Percentiles rank a stretch among this genome's conserved stretches.
Evolutionary conservation across 2,113 vertebrate genomes (phyloP).

Genomic region (Aldabrachelys gigantea): DNA sequence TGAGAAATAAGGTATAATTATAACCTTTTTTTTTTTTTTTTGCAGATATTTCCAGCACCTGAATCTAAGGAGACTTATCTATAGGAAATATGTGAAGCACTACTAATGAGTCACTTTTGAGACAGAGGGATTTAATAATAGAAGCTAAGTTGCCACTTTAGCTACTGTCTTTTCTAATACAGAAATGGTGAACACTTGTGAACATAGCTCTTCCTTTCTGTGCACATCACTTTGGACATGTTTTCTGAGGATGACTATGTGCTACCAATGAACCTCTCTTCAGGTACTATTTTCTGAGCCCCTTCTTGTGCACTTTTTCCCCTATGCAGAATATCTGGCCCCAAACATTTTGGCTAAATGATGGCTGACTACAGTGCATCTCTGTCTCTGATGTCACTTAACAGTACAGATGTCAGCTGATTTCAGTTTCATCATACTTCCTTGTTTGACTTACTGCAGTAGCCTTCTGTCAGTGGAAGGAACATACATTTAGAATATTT

Average conservation of each 20-base stretch:
- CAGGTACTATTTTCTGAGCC: neutral
- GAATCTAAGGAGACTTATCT: neutral
- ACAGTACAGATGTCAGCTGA: neutral
- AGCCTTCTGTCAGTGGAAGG: neutral
- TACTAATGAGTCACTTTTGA: neutral
- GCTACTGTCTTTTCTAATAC: neutral
- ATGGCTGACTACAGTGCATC: neutral
- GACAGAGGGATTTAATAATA: neutral
- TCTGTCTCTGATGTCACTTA: neutral
- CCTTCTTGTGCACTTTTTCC: neutral
- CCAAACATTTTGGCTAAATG: neutral
- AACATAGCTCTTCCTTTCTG: neutral
- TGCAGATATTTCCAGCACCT: neutral
- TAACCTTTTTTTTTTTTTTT: neutral
- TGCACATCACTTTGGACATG: neutral
- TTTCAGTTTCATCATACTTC: neutral
- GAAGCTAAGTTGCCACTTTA: neutral
- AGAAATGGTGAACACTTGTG: neutral
- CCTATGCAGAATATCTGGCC: neutral
- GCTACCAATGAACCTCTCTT: neutral
- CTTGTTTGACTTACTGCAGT: neutral
- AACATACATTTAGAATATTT: neutral
- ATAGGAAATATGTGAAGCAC: too few relatives aligned
- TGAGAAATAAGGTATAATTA: too few relatives aligned
- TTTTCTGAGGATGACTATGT: neutral